Base-by-base conservation (phyloP, 2,888 invertebrate genomes). In the Quadriops clusia region DNA sequence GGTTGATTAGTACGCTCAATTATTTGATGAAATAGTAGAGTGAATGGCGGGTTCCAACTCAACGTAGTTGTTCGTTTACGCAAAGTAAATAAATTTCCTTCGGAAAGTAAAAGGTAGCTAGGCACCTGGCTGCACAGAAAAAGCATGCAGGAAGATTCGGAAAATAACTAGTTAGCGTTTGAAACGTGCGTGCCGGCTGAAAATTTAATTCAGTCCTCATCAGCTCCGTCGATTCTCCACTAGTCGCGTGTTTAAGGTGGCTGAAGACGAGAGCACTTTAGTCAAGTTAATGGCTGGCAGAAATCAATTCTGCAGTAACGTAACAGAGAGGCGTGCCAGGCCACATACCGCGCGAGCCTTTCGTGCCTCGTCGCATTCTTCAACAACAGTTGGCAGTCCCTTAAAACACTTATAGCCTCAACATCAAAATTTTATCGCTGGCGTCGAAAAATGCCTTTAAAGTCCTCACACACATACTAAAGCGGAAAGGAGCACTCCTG, bases 301-400 rank as follows among this genome's bases (percentile, higher is more conserved):
- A 52, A 54, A 54, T 54, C 54, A 53, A 54, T 54, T 54, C 47
- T 47, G 48, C 46, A 45, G 50, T 48, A 43, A 45, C 42, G 44
- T 41, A 40, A 44, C 38, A 37, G 43, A 40, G 43, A 46, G 45
- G 51, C 53, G 53, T 53, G 50, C 49, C 50, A 47, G 46, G 45
- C 44, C 37, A 40, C 45, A 46, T 42, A 37, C 43, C 43, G 39
- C 39, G 34, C 43, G 37, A 36, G 36, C 23, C 33, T 41, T 33
- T 41, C 41, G 36, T 40, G 37, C 24, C 32, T 37, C 28, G 28
- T 27, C 28, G 29, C 36, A 39, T 39, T 39, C 36, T 34, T 39
- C 23, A 30, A 32, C 33, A 38, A 25, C 32, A 36, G 33, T 38
- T 36, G 32, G 11, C 10, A 11, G 11, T 10, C 21, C 21, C 5